Percentiles rank a stretch among this genome's conserved stretches.
These are phyloP conservation scores for Chaetogeoica ovagalla DNA, from an alignment of 2,888 invertebrate species.

Conservation along the genomic window DNA sequence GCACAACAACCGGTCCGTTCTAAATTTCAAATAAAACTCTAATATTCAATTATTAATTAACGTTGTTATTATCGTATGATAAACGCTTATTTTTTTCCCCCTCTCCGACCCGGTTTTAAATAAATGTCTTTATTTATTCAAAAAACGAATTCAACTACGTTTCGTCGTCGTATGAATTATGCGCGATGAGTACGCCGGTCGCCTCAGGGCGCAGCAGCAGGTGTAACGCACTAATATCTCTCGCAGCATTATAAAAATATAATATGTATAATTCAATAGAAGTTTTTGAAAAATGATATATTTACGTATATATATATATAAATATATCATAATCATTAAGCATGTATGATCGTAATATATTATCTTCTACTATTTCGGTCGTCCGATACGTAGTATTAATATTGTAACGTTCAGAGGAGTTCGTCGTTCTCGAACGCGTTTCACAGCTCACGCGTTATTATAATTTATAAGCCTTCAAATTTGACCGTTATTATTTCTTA, in stretches of 20 bases:
- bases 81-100: too few relatives aligned
- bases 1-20: too few relatives aligned
- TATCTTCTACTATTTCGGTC: background rate
- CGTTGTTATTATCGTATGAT: too few relatives aligned
- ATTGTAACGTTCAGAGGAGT: background rate
- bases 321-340: background rate
- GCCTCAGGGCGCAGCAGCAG: background rate
- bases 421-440: background rate
- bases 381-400: background rate
- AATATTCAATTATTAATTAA: too few relatives aligned
- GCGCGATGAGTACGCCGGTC: too few relatives aligned
- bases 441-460: too few relatives aligned
- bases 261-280: background rate
- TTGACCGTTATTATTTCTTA: slow-evolving; percentile 15
- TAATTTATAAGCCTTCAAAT: slow-evolving; percentile 12
- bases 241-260: background rate
- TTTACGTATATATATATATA: background rate
- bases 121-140: background rate
- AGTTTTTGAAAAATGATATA: background rate
- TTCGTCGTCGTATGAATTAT: background rate
- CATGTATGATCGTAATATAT: background rate
- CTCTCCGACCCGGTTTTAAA: too few relatives aligned
- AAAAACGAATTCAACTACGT: background rate
- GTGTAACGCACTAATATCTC: background rate
- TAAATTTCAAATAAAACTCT: too few relatives aligned